Evolutionary conservation across 2,888 invertebrate genomes (phyloP).

Genomic region (Limnephilus lunatus): DNA sequence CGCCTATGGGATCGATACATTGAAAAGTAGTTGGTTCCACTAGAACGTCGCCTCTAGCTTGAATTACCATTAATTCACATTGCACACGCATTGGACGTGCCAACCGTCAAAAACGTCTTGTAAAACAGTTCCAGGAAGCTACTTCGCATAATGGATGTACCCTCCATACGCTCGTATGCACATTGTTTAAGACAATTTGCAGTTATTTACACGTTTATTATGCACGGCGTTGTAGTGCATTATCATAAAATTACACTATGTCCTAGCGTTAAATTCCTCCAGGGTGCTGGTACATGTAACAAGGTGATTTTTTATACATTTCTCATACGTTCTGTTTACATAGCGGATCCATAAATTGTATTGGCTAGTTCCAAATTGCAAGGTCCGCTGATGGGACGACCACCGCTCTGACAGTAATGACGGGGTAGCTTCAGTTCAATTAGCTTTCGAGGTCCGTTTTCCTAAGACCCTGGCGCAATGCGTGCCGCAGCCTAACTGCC

Average conservation of each 20-base stretch:
- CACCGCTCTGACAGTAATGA: slow-evolving; percentile 17
- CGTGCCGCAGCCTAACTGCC: not conserved
- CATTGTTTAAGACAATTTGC: not conserved
- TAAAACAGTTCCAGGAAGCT: not conserved
- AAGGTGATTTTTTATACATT: slow-evolving; percentile 1
- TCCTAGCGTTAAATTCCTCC: slow-evolving; percentile 23
- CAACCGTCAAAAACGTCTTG: not conserved
- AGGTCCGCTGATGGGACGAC: slow-evolving; percentile 34
- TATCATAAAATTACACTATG: slow-evolving; percentile 30
- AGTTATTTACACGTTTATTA: slow-evolving; percentile 26
- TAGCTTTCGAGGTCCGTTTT: not conserved
- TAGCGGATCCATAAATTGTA: slow-evolving; percentile 33
- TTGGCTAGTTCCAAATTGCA: slow-evolving; percentile 38
- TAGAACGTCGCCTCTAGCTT: not conserved
- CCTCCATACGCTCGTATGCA: not conserved
- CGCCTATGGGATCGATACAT: not conserved
- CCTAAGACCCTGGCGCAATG: not conserved
- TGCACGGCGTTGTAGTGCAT: not conserved
- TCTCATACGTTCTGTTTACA: slow-evolving; percentile 17
- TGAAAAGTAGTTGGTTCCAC: not conserved
- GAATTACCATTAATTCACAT: not conserved
- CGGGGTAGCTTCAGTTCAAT: not conserved
- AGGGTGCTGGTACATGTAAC: not conserved
- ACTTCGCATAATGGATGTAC: not conserved
- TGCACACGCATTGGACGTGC: not conserved